phyloP scores from a whole-genome alignment of 2,113 vertebrate genomes.

The Rallus limicola region DNA sequence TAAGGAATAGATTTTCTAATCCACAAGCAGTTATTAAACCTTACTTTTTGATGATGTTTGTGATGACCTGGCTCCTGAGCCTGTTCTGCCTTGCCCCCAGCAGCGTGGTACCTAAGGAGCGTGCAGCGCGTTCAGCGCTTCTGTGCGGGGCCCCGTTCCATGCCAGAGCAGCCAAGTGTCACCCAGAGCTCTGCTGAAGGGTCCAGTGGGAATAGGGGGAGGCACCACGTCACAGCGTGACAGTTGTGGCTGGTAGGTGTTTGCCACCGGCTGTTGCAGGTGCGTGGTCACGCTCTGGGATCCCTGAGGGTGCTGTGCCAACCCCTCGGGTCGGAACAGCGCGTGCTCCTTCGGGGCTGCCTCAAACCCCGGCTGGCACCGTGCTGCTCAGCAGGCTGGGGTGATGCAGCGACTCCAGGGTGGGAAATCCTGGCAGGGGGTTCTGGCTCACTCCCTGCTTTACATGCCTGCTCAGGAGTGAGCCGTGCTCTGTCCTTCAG shows the following conservation, averaged over 20 bases:
- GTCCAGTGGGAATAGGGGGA: neutral
- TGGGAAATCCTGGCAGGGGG: neutral
- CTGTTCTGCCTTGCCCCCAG: neutral
- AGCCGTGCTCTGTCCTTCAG: neutral
- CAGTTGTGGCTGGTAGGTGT: neutral
- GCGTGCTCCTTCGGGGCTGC: accelerated
- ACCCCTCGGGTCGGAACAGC: accelerated
- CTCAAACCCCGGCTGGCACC: neutral
- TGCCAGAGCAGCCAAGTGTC: neutral
- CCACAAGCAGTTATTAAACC: neutral
- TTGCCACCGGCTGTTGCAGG: neutral
- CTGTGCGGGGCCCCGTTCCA: accelerated
- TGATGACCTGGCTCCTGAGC: neutral
- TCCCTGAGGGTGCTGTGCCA: neutral
- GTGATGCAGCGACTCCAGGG: accelerated
- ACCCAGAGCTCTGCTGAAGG: accelerated
- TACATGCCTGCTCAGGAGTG: neutral
- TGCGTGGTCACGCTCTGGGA: accelerated
- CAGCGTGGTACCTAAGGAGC: accelerated
- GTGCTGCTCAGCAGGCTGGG: accelerated
- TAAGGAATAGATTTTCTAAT: neutral
- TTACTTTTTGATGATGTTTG: neutral
- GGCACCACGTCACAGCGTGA: accelerated
- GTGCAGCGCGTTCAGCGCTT: accelerated
- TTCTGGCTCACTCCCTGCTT: neutral